These are phyloP conservation scores for Peromyscus aztecus DNA, from an alignment of 2,797 vertebrate species.

Conservation along the genomic window DNA sequence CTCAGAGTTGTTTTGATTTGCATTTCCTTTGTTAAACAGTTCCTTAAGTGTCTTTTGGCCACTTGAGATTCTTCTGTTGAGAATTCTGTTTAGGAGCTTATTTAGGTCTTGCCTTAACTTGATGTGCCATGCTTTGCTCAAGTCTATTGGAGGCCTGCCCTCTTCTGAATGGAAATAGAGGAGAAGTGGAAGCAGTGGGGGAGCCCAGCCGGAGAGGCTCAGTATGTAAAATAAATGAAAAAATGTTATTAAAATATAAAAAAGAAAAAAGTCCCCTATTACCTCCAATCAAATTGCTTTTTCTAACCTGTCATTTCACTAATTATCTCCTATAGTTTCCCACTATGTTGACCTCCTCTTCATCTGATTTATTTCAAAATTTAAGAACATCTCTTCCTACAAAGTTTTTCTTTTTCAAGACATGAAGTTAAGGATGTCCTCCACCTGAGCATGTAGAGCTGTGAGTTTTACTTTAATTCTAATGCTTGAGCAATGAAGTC, in stretches of 20 bases:
- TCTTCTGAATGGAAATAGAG: not conserved
- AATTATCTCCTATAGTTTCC: not conserved
- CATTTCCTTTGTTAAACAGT: not conserved
- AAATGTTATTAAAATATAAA: not conserved
- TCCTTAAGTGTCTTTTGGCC: not conserved
- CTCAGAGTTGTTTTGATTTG: not conserved
- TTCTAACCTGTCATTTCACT: not conserved
- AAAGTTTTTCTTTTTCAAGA: conserved; percentile 25
- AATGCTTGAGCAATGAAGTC: not conserved
- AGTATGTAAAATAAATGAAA: not conserved
- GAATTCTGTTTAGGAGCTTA: not conserved
- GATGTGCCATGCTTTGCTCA: not conserved
- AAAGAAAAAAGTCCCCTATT: not conserved
- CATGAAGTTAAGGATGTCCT: not conserved
- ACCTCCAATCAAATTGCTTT: not conserved
- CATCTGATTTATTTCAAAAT: not conserved
- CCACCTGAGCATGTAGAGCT: not conserved
- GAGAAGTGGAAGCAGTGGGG: not conserved
- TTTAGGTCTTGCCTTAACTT: not conserved
- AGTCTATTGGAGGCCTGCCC: not conserved
- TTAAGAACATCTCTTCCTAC: not conserved
- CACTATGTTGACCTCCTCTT: not conserved
- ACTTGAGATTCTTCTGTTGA: not conserved
- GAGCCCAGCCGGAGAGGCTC: too few relatives aligned
- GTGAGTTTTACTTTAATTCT: not conserved